phyloP scores from a whole-genome alignment of 2,888 invertebrate genomes.

The Drosophila austrosaltans region DNA sequence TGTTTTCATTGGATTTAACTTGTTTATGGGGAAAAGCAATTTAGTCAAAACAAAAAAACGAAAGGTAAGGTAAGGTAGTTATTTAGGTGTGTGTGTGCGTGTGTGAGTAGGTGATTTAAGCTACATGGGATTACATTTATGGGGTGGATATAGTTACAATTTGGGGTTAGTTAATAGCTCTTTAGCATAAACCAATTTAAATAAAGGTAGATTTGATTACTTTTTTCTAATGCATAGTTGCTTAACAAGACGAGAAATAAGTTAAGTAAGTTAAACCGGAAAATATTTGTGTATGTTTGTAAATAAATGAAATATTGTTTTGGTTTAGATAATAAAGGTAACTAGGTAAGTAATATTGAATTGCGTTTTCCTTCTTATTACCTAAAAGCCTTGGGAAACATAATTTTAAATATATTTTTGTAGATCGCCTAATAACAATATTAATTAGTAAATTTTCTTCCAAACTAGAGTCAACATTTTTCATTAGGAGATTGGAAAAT shows the following conservation, averaged over 20 bases:
- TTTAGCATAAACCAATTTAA: constrained; percentile 1
- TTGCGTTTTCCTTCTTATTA: too few species aligned
- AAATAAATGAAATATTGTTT: too few species aligned
- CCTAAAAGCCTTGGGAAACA: too few species aligned
- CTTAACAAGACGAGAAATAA: neutral
- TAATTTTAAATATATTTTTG: too few species aligned
- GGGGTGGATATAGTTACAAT: neutral
- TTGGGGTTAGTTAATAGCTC: constrained; percentile 4
- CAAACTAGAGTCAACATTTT: too few species aligned
- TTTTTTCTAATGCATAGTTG: neutral
- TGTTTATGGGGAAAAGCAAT: constrained; percentile 55
- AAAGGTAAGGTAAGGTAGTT: neutral
- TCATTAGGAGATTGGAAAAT: too few species aligned
- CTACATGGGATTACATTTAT: neutral
- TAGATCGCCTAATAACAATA: too few species aligned
- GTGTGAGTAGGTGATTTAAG: neutral
- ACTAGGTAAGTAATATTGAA: too few species aligned
- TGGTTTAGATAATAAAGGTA: too few species aligned
- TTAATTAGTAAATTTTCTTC: too few species aligned
- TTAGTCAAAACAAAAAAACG: neutral
- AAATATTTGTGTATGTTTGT: too few species aligned
- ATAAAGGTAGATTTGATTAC: neutral
- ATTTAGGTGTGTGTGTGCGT: neutral
- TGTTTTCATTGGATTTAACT: constrained; percentile 65
- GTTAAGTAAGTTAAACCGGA: neutral